Evolutionary conservation across 1,140 invertebrate genomes (phyloP), one percentile per base, ranked within the genome.

Genomic region (Gryon sp.): DNA sequence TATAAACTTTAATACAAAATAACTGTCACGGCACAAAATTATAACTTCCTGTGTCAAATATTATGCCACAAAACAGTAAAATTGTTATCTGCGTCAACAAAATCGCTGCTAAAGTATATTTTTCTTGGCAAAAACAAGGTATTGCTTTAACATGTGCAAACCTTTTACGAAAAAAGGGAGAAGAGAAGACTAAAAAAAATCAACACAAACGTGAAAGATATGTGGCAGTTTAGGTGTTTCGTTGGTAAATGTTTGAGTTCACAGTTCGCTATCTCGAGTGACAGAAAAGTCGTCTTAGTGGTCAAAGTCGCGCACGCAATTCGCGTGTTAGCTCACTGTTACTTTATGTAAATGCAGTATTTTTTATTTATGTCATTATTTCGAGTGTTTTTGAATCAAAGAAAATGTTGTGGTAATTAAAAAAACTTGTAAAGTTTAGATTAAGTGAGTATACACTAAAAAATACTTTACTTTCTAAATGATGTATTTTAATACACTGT

Each of bases 301-400:
- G 50, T 63, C 69, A 70, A 53, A 50, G 62, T 53, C 52, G 65
- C 34, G 32, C 19, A n/a, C 53, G 38, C 53, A 38, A 50, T 70
- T 53, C 50, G 41, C 50, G 30, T 68, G 40, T 73, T 57, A 66
- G 41, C 59, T 72, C 38, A 48, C 38, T 72, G 68, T 75, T 62
- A 43, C 55, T 62, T 80, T 75, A 40, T 68, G 53, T 55, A 74
- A 79, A 79, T 60, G 46, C 53, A 59, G n/a, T n/a, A n/a, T n/a
- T n/a, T n/a, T n/a, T n/a, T n/a, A n/a, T n/a, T n/a, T n/a, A n/a
- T n/a, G n/a, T n/a, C n/a, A n/a, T n/a, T n/a, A n/a, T n/a, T n/a
- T n/a, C n/a, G n/a, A n/a, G n/a, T n/a, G n/a, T n/a, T n/a, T n/a
- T n/a, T n/a, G n/a, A n/a, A n/a, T n/a, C n/a, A n/a, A n/a, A n/a